phyloP scores from a whole-genome alignment of 2,113 vertebrate species.

The Columba livia region DNA sequence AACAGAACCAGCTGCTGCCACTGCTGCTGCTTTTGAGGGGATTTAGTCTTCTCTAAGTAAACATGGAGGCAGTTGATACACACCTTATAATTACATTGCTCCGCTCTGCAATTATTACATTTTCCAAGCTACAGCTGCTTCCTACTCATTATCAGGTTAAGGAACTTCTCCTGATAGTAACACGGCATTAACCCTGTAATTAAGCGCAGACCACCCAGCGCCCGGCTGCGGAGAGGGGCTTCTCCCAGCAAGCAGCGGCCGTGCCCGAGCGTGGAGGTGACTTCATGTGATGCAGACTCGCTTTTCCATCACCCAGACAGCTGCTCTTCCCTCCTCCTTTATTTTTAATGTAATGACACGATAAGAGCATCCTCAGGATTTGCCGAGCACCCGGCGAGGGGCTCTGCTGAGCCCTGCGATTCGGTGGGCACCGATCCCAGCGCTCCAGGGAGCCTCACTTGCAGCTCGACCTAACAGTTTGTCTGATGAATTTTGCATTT shows the following conservation, averaged over 20 bases:
- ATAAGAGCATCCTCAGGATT: not conserved
- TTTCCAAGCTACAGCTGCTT: conserved; percentile 75
- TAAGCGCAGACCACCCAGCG: conserved; percentile 67
- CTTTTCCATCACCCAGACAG: not conserved
- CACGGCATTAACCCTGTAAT: conserved; percentile 65
- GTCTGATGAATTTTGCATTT: not conserved
- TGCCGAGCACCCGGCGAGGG: fast-evolving
- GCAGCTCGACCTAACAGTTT: not conserved
- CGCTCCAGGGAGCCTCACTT: not conserved
- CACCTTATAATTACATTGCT: conserved; percentile 71
- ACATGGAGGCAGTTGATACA: conserved; percentile 63
- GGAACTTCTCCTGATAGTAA: conserved; percentile 67
- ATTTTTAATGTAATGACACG: not conserved
- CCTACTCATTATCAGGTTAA: conserved; percentile 74
- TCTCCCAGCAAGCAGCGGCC: not conserved
- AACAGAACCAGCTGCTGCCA: not conserved
- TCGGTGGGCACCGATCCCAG: fast-evolving
- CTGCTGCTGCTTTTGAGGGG: not conserved
- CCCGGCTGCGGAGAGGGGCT: conserved; percentile 1
- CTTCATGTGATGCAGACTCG: not conserved
- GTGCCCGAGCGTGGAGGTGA: not conserved
- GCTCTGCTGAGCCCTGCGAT: not conserved
- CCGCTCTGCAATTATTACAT: conserved; percentile 74
- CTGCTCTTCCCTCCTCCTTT: not conserved
- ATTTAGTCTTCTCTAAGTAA: conserved; percentile 53